Evolutionary conservation across 2,797 vertebrate species (phyloP), one percentile per base, ranked within the genome.

Genomic region (Xenops minutus): DNA sequence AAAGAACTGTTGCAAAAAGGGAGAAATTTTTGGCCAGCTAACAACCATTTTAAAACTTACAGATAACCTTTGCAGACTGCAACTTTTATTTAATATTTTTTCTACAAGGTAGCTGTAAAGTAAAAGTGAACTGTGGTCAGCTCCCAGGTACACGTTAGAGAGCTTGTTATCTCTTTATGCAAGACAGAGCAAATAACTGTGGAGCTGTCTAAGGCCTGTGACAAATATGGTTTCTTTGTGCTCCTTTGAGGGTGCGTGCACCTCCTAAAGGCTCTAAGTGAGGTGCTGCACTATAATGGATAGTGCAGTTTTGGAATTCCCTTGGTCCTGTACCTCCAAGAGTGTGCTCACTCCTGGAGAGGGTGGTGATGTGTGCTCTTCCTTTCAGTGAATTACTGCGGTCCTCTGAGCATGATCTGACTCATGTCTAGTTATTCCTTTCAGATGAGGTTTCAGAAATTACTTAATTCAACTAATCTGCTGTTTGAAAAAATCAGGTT

Each of bases 161-260:
- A 69, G 51, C n/a, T n/a, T 56, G 6, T 4, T 55, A 18, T 16
- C 52, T 69, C 46, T 82, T 59, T 51, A 29, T 41, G 26, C 37
- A 82, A 89, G 68, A 29, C 10, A 3, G 39, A 5, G 4, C 11
- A 29, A 49, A 74, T 41, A 69, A 34, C 17, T 64, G 41, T 29
- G 44, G 30, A 52, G 59, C 62, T 73, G 16, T 55, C 71, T n/a
- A 41, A 87, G 37, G 48, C 37, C 27, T 15, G 14, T 30, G 29
- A 61, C 37, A 43, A 32, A 44, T 61, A 43, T 32, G 17, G n/a
- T 46, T 76, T 55, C 36, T 48, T 32, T 39, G 3, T 54, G 43
- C 43, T 88, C 32, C n/a, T 52, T 39, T 1, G 2, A 36, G 37
- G 13, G 29, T 55, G 19, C 0, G 0, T 24, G 41, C 21, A 52